Base-by-base conservation (phyloP, 2,888 invertebrate species). In the Tenthredo amoena region DNA sequence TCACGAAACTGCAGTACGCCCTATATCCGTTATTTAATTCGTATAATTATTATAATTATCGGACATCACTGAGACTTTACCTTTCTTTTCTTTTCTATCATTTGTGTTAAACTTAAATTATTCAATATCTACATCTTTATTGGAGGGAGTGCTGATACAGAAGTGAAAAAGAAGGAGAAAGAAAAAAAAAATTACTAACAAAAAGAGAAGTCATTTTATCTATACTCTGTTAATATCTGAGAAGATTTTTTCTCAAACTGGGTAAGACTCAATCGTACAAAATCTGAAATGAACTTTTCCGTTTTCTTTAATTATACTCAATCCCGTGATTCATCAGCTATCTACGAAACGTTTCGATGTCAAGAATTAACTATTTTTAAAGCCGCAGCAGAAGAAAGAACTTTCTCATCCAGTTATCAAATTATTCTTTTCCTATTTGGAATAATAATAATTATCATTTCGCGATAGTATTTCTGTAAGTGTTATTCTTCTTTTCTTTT, bases 131-230 rank as follows among this genome's bases (percentile, higher is more conserved):
- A 55, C 6, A 55, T 55, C 2, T 21, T 62, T 62, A 62, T 62
- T 62, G 62, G 62, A 62, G 62, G 62, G 62, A 62, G 62, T 62
- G 62, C 62, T 62, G 62, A 62, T 62, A 26, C 62, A 26, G 10
- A 58, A 62, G 21, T 26, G n/a, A 58, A 58, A 58, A 21, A 12
- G 15, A 21, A 21, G 2, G 7, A 55, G n/a, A 7, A 62, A 26
- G 12, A 26, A 62, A 26, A 26, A 26, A 62, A 62, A 62, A 26
- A 12, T 26, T 3, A 26, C 9, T 0, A 26, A 10, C 26, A 62
- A 26, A 26, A 62, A 21, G 2, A 58, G 21, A 58, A 21, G 21
- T 58, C n/a, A 21, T n/a, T 21, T 58, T 6, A 55, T 55, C 55
- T 55, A n/a, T 6, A n/a, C 15, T 15, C 6, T 55, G 18, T 4